Base-by-base conservation (phyloP, 2,113 vertebrate species). In the Sisor rabdophorus region DNA sequence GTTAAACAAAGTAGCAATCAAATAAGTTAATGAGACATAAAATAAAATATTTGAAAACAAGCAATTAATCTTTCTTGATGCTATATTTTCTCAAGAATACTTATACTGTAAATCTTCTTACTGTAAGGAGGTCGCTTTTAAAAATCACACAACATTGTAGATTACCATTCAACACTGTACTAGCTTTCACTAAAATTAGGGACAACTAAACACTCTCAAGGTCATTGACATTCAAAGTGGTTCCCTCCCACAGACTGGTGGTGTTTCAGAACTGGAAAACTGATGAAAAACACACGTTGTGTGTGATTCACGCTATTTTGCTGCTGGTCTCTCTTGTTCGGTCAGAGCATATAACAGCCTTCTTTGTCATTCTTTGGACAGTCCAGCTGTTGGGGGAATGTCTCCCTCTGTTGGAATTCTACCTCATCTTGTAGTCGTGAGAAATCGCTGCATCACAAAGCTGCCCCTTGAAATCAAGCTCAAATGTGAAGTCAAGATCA, bases 361-460 rank as follows among this genome's bases (percentile, higher is more conserved):
- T 32, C 20, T 55, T 32, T 22, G 3, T n/a, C 4, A 50, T 64
- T 55, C 32, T 28, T 15, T 67, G 52, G 22, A 17, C 28, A 50
- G 58, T n/a, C 55, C 17, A 64, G 69, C 61, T 63, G 71, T 20
- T 72, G 50, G 52, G 52, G 50, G 55, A 56, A 71, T 52, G 58
- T 71, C 79, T 61, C 11, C 44, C 47, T 40, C 28, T 59, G 19
- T 13, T 53, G 20, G 59, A 36, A 75, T 47, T 76, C 81, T 97
- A 99, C 82, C 95, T 95, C 97, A 99, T 99, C 88, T 97, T 98
- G 85, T 99, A 99, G 91, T 98, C 95, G 70, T 98, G 96, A 87
- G 95, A 96, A 86, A 98, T 93, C 55, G 96, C 95, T n/a, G 94
- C 94, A 90, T 98, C 96, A 58, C 97, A 98, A 12, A 98, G 93